Percentiles rank a stretch among this genome's conserved stretches.
These are phyloP conservation scores for Cardiocondyla obscurior DNA, from an alignment of 1,140 invertebrate genomes.

Conservation along the genomic window DNA sequence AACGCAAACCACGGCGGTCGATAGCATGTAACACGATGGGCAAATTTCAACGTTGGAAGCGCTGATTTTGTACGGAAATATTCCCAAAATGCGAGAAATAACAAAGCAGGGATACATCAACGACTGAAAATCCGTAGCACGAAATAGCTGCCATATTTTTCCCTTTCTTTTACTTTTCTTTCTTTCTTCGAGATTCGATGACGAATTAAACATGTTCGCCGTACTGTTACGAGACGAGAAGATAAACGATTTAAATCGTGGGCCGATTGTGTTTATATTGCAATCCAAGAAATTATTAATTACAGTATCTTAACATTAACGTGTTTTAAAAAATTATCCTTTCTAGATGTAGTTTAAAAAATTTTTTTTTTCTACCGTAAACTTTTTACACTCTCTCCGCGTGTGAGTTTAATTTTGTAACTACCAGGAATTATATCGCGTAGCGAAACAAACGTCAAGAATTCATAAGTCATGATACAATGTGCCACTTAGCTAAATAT, in stretches of 20 bases:
- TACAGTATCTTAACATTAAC: neutral
- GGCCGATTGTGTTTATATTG: no score
- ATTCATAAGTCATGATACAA: neutral
- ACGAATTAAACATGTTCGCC: neutral
- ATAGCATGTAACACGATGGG: neutral
- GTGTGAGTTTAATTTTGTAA: neutral
- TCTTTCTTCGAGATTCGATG: neutral
- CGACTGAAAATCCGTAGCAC: neutral
- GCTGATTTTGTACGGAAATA: neutral
- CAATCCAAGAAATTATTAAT: neutral
- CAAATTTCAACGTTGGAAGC: neutral
- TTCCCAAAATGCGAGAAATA: neutral
- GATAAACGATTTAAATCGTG: neutral
- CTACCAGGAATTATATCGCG: neutral
- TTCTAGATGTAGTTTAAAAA: neutral
- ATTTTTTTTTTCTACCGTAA: neutral
- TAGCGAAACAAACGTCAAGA: neutral
- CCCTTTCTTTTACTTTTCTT: neutral
- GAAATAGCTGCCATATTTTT: neutral
- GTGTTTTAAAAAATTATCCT: neutral
- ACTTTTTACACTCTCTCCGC: neutral
- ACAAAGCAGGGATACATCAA: neutral
- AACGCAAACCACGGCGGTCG: neutral
- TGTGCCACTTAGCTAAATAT: neutral
- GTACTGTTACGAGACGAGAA: neutral